Evolutionary conservation across 2,888 invertebrate genomes (phyloP).

Genomic region (Cataglyphis rosenhaueri): DNA sequence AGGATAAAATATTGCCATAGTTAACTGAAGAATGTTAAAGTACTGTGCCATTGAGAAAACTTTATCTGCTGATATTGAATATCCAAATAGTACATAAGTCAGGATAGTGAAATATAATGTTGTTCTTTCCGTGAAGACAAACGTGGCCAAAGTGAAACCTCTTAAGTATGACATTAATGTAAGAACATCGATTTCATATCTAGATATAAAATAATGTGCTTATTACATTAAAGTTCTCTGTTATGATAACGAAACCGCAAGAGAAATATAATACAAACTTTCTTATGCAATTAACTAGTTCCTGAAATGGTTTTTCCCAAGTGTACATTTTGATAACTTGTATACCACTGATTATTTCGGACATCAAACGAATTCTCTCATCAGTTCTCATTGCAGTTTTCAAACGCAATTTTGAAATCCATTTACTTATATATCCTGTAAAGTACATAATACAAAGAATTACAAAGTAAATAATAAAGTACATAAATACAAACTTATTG

Average conservation of each 20-base stretch:
- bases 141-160: conserved; percentile 88
- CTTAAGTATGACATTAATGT: conserved; percentile 89
- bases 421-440: conserved; percentile 86
- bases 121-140: conserved; percentile 94
- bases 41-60: conserved; percentile 93
- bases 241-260: neutral
- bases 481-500: neutral
- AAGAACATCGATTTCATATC: conserved; percentile 90
- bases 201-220: conserved; percentile 75
- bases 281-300: conserved; percentile 89
- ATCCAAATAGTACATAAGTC: conserved; percentile 89
- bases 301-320: conserved; percentile 93
- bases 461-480: no score
- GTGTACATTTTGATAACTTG: conserved; percentile 95
- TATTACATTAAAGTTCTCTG: neutral
- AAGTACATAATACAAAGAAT: conserved; percentile 9
- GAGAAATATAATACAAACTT: conserved; percentile 86
- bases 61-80: conserved; percentile 87
- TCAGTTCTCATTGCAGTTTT: conserved; percentile 88
- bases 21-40: conserved; percentile 90
- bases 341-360: conserved; percentile 92
- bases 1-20: conserved; percentile 89
- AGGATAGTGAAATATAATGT: conserved; percentile 93
- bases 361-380: conserved; percentile 92
- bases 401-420: conserved; percentile 85